Percentiles rank a stretch among this genome's conserved stretches.
Conservation (phyloP, 1,140 invertebrate species). For the Formica exsecta region DNA sequence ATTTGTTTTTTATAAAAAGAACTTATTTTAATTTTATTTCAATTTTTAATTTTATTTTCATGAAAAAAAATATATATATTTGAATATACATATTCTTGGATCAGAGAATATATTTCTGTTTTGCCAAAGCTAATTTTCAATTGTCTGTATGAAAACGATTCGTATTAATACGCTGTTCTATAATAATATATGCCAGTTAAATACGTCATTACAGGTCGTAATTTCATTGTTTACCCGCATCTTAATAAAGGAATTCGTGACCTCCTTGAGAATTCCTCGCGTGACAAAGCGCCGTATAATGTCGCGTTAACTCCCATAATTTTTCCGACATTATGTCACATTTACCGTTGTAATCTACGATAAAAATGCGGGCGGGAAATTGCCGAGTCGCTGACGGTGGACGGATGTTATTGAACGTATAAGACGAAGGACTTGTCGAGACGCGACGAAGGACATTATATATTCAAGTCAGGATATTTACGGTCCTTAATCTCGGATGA, state of each 20-base stretch:
- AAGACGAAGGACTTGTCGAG: not conserved
- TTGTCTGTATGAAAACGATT: not conserved
- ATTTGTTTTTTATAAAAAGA: no score
- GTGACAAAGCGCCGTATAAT: conserved; percentile 7
- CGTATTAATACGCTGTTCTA: not conserved
- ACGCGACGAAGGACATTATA: not conserved
- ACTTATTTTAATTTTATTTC: no score
- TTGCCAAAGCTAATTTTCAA: not conserved
- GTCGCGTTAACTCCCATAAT: not conserved
- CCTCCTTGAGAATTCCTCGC: not conserved
- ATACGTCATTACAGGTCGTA: not conserved
- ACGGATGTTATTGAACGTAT: conserved; percentile 8
- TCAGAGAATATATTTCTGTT: not conserved
- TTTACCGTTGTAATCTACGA: conserved; percentile 1
- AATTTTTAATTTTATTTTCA: no score
- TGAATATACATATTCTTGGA: no score
- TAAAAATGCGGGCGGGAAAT: not conserved
- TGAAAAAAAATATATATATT: no score
- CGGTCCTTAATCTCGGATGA: conserved; percentile 5
- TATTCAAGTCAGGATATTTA: conserved; percentile 1
- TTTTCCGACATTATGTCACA: conserved; percentile 27
- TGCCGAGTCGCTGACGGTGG: not conserved
- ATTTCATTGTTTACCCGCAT: not conserved
- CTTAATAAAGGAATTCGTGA: not conserved
- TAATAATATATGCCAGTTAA: not conserved